Evolutionary conservation across 2,888 invertebrate species (phyloP), one percentile per base, ranked within the genome.

Genomic region (Dinocampus coccinellae): DNA sequence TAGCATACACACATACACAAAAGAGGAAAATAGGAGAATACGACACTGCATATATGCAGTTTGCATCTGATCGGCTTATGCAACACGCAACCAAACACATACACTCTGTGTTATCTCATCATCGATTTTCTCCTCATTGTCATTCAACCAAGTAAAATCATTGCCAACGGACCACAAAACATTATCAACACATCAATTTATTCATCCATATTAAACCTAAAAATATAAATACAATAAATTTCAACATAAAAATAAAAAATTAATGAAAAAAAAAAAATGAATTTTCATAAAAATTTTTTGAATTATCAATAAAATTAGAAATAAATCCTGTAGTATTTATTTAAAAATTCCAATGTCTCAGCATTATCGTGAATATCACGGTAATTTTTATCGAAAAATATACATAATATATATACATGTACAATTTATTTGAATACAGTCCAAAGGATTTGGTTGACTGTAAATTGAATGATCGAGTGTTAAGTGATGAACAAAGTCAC

Each of bases 41-140:
- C 36, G 60, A 64, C 67, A 61, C 65, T 70, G 67, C 66, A 76
- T 73, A n/a, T 72, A 75, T 73, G 73, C 73, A 73, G 72, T 63
- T 73, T 65, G 72, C 70, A 70, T 61, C 70, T 73, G 69, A 75
- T 65, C 70, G 73, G 73, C 63, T 76, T 70, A 67, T 66, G 29
- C 53, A 62, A 39, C 47, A 55, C 47, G 47, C 47, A 47, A 7
- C 47, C 16, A 47, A 16, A 47, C 47, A 16, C 16, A 47, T 53
- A 36, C n/a, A 34, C 39, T 24, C 55, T 39, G 57, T 57, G 26
- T 57, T 66, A 67, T 33, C 42, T 55, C n/a, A 20, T 24, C 52
- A 71, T 71, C 55, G 66, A 67, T 71, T 71, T 67, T 34, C 34
- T 26, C 33, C 34, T n/a, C 29, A n/a, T 22, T 66, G 20, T 24